Percentiles rank a stretch among this genome's conserved stretches.
Evolutionary conservation across 1,140 invertebrate species (phyloP).

Genomic region (Eriosoma lanigerum): DNA sequence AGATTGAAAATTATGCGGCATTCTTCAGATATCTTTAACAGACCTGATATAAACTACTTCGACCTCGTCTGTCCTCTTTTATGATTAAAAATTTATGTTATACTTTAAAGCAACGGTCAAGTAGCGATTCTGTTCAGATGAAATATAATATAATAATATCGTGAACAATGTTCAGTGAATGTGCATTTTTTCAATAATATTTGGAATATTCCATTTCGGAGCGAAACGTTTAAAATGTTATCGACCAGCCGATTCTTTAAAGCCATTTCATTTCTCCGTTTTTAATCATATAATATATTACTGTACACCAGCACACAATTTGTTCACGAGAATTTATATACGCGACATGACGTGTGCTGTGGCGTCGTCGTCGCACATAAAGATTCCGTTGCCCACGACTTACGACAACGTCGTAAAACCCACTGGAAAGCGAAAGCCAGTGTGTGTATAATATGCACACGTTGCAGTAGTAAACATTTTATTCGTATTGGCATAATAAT

Average conservation of each 20-base stretch:
- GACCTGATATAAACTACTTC: too few species aligned
- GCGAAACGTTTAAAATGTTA: background rate
- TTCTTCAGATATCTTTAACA: too few species aligned
- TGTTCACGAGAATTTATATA: constrained; percentile 5
- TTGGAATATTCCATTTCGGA: background rate
- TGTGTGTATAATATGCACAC: background rate
- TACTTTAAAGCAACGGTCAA: too few species aligned
- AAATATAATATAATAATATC: too few species aligned
- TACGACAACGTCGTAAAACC: constrained; percentile 7
- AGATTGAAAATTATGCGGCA: too few species aligned
- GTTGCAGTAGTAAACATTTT: background rate
- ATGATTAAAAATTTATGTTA: too few species aligned
- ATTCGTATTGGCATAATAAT: background rate
- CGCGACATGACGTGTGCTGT: background rate
- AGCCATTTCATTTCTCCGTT: background rate
- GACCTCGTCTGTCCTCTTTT: too few species aligned
- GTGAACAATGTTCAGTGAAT: too few species aligned
- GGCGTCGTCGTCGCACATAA: background rate
- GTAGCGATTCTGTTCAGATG: too few species aligned
- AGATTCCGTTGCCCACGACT: background rate
- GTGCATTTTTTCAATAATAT: background rate
- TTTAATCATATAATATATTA: constrained; percentile 25
- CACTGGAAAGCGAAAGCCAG: background rate
- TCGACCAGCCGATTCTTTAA: background rate
- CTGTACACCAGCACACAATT: background rate